Evolutionary conservation across 2,797 vertebrate species (phyloP).

Genomic region (Tragelaphus eurycerus): DNA sequence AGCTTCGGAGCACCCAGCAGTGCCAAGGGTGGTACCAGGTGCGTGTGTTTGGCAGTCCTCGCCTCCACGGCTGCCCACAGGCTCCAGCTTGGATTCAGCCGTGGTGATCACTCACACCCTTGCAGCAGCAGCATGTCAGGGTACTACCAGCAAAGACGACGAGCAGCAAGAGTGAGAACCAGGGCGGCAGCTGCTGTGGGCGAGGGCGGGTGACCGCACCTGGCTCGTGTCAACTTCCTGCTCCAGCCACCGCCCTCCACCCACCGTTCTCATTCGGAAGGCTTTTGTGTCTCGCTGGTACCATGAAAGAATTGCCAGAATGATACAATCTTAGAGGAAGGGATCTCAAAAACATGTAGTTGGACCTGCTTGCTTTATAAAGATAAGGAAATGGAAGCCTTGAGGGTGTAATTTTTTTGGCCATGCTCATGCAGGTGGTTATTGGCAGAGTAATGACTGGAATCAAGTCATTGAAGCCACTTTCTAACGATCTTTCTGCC

Average conservation of each 20-base stretch:
- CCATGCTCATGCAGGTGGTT: neutral
- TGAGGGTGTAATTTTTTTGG: neutral
- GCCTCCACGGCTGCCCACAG: constrained; percentile 26
- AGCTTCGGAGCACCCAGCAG: neutral
- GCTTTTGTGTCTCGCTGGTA: neutral
- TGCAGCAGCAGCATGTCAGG: neutral
- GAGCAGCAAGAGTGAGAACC: neutral
- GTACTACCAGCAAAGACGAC: neutral
- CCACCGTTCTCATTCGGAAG: neutral
- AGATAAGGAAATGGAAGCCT: neutral
- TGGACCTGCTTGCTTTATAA: neutral
- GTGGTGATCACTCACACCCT: constrained; percentile 46
- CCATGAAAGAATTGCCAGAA: neutral
- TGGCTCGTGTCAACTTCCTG: neutral
- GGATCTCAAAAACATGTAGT: neutral
- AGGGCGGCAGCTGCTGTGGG: neutral
- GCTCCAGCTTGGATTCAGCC: constrained; percentile 41
- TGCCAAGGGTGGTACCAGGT: constrained; percentile 58
- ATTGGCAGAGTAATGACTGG: neutral
- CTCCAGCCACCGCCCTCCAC: neutral
- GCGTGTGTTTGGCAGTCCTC: constrained; percentile 55
- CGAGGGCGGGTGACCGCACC: neutral
- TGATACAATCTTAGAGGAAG: neutral
- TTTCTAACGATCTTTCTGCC: neutral
- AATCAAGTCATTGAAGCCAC: neutral